phyloP scores from a whole-genome alignment of 2,888 invertebrate genomes.

The Melolontha melolontha region DNA sequence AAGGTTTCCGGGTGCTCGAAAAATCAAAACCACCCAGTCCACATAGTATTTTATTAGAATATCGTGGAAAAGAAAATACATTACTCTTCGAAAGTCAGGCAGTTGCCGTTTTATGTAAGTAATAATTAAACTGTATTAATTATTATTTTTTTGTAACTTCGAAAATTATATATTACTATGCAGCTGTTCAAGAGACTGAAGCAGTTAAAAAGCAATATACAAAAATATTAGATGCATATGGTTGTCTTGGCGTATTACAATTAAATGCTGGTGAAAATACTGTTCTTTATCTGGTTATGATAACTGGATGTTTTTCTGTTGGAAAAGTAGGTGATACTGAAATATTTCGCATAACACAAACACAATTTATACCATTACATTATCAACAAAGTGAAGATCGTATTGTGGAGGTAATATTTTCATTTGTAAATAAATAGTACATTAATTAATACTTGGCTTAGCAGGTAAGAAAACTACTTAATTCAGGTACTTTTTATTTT shows the following conservation, averaged over 20 bases:
- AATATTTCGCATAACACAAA: constrained; percentile 94
- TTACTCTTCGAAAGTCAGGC: constrained; percentile 94
- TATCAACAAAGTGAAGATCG: constrained; percentile 75
- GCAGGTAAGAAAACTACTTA: constrained; percentile 83
- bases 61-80: constrained; percentile 86
- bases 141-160: not conserved
- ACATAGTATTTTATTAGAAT: constrained; percentile 91
- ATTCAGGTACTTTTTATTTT: constrained; percentile 99
- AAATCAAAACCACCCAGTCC: constrained; percentile 88
- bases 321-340: constrained; percentile 96
- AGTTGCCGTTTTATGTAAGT: constrained; percentile 84
- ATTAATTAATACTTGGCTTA: constrained; percentile 1
- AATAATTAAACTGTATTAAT: not conserved
- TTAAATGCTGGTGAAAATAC: constrained; percentile 87
- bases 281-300: constrained; percentile 89
- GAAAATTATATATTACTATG: constrained; percentile 49
- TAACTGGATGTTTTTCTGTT: constrained; percentile 96
- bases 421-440: not conserved
- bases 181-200: constrained; percentile 88
- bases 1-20: constrained; percentile 90
- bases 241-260: constrained; percentile 94
- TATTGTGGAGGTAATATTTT: constrained; percentile 68
- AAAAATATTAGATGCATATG: constrained; percentile 94
- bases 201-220: constrained; percentile 89
- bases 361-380: constrained; percentile 89